phyloP scores from a whole-genome alignment of 2,113 vertebrate genomes.

The Panthera leo region DNA sequence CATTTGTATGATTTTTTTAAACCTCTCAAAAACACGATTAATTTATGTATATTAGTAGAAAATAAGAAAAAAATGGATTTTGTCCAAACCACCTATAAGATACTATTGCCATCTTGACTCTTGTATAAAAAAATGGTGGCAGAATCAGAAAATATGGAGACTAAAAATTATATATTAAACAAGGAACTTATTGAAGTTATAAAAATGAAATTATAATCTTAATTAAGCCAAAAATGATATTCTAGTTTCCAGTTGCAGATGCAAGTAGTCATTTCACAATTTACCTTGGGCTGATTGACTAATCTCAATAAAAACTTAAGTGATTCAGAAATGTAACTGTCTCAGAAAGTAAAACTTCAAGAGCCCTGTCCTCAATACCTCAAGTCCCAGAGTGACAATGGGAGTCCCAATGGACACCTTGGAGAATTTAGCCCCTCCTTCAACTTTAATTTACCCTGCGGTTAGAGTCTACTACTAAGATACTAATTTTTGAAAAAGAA shows the following conservation, averaged over 20 bases:
- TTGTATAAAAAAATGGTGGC: not conserved
- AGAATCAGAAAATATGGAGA: not conserved
- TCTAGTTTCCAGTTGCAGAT: not conserved
- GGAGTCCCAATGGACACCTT: not conserved
- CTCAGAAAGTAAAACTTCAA: not conserved
- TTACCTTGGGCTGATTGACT: not conserved
- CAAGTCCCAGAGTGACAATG: no score
- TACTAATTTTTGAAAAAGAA: not conserved
- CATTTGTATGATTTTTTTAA: not conserved
- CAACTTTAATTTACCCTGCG: not conserved
- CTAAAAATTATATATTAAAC: not conserved
- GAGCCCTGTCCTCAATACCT: not conserved
- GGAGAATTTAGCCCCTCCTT: not conserved
- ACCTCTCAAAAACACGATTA: not conserved
- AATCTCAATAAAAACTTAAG: not conserved
- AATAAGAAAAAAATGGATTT: not conserved
- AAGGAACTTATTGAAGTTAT: not conserved
- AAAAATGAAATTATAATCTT: not conserved
- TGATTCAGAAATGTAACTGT: not conserved
- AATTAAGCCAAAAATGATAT: not conserved
- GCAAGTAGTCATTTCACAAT: not conserved
- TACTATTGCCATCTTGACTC: not conserved
- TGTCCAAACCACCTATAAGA: not conserved
- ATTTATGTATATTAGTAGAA: not conserved
- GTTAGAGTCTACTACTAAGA: not conserved